phyloP scores from a whole-genome alignment of 2,113 vertebrate species.

The Anhinga rufa region DNA sequence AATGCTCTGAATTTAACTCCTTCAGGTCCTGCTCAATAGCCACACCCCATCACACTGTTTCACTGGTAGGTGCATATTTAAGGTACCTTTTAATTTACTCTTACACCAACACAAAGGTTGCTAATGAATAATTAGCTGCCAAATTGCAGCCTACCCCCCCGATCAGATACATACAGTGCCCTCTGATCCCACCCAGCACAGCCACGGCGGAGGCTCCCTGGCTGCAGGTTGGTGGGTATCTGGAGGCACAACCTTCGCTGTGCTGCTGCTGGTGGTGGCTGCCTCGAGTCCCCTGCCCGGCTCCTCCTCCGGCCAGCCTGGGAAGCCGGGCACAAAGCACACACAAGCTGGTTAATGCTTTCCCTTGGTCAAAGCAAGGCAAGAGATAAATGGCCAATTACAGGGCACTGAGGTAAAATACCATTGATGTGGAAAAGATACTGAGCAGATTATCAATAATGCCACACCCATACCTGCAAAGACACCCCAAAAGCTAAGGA shows the following conservation, averaged over 20 bases:
- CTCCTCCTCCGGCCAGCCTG: accelerated
- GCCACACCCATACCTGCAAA: too few relatives aligned
- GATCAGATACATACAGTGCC: accelerated
- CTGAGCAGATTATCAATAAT: accelerated
- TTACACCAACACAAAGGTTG: background rate
- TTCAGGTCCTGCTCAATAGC: background rate
- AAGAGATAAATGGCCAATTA: accelerated
- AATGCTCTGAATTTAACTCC: background rate
- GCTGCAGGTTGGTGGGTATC: accelerated
- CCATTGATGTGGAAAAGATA: accelerated
- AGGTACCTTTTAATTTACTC: background rate
- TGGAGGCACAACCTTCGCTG: accelerated
- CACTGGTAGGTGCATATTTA: accelerated
- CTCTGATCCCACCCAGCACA: accelerated
- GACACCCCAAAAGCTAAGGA: too few relatives aligned
- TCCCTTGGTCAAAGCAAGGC: too few relatives aligned
- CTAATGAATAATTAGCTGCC: too few relatives aligned
- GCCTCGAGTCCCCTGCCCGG: too few relatives aligned
- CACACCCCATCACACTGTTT: accelerated
- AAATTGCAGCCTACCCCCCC: background rate
- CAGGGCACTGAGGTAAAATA: accelerated
- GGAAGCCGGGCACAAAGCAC: accelerated
- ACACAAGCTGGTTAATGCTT: too few relatives aligned
- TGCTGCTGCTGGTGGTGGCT: accelerated
- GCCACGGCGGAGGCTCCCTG: accelerated